These are phyloP conservation scores for Euzetes globulus DNA, from an alignment of 2,888 invertebrate species.

Conservation along the genomic window DNA sequence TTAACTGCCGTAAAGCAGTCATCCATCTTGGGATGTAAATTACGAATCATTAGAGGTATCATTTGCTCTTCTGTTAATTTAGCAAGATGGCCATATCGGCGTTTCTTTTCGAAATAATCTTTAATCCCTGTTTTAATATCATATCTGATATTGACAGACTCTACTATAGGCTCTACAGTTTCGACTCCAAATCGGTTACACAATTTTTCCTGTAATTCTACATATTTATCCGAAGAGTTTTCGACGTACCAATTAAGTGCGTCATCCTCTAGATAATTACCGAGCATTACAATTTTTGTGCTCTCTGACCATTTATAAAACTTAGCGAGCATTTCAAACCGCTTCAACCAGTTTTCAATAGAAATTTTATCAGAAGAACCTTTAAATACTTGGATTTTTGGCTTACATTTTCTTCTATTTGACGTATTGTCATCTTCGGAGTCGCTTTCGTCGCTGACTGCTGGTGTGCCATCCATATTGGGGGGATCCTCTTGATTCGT, in stretches of 20 bases:
- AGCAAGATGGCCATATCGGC: not conserved
- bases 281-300: not conserved
- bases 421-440: too few species aligned
- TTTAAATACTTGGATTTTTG: slow-evolving; percentile 19
- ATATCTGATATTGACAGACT: slow-evolving; percentile 13
- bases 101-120: slow-evolving; percentile 22
- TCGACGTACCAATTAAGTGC: slow-evolving; percentile 23
- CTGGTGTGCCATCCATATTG: too few species aligned
- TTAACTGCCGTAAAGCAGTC: not conserved
- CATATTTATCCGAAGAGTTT: not conserved
- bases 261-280: slow-evolving; percentile 26
- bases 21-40: not conserved
- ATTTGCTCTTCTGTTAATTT: slow-evolving; percentile 3
- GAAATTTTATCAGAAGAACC: slow-evolving; percentile 19
- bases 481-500: too few species aligned
- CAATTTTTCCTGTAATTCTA: not conserved
- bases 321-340: slow-evolving; percentile 3
- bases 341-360: slow-evolving; percentile 19
- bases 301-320: not conserved
- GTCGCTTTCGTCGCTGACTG: too few species aligned
- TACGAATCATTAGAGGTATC: slow-evolving; percentile 15
- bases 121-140: not conserved
- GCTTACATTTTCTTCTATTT: too few species aligned
- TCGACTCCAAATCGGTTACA: not conserved
- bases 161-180: slow-evolving; percentile 24